Conservation (phyloP, 2,888 invertebrate species). For the Danaus chrysippus region DNA sequence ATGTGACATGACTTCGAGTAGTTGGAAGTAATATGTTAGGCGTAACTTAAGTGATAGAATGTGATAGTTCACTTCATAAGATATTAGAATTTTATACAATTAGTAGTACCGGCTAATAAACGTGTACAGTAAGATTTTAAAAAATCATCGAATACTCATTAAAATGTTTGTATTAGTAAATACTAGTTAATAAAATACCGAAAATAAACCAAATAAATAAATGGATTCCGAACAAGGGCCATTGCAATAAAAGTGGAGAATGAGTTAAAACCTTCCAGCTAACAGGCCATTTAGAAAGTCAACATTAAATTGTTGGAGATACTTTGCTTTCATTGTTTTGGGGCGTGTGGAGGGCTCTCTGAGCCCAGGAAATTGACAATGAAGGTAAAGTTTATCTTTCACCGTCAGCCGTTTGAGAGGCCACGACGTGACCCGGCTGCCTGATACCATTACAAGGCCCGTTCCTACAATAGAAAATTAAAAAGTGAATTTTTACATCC, state of each 20-base stretch:
- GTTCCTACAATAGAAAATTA: conserved; percentile 63
- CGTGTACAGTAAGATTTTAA: too few relatives aligned
- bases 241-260: conserved; percentile 6
- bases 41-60: background rate
- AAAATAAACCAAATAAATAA: too few relatives aligned
- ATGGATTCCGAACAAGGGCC: background rate
- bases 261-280: conserved; percentile 36
- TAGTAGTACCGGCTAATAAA: too few relatives aligned
- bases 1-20: conserved; percentile 6
- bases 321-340: conserved; percentile 73
- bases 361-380: conserved; percentile 74
- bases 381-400: conserved; percentile 75
- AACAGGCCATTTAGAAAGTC: conserved; percentile 65
- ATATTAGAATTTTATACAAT: too few relatives aligned
- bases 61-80: too few relatives aligned
- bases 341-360: conserved; percentile 59
- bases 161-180: too few relatives aligned
- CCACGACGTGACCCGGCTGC: conserved; percentile 68
- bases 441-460: conserved; percentile 60
- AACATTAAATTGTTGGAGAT: conserved; percentile 62
- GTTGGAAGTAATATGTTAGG: background rate
- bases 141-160: too few relatives aligned
- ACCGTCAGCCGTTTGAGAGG: conserved; percentile 69
- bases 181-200: too few relatives aligned
- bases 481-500: conserved; percentile 62